Conservation (phyloP, 2,113 vertebrate species). For the Actenoides lindsayi region DNA sequence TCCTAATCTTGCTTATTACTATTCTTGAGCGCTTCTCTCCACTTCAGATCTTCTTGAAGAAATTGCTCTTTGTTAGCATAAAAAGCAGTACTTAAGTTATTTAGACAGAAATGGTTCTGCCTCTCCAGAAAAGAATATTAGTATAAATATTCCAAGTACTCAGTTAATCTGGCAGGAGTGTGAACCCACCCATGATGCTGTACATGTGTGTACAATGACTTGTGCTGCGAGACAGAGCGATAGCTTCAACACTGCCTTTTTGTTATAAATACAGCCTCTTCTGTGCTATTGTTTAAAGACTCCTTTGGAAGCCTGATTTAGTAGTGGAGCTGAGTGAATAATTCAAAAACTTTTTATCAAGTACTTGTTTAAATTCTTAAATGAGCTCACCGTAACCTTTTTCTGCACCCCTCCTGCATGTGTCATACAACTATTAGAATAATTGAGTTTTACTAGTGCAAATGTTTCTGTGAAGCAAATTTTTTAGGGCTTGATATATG, state of each 20-base stretch:
- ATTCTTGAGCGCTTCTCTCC: background rate
- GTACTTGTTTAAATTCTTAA: constrained; percentile 64
- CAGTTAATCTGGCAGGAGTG: background rate
- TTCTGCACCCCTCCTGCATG: constrained; percentile 25
- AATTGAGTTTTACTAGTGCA: constrained; percentile 53
- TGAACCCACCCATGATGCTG: background rate
- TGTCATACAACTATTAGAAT: constrained; percentile 63
- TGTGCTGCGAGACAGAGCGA: background rate
- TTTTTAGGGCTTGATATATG: constrained; percentile 68
- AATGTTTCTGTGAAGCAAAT: constrained; percentile 55
- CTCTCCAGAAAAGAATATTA: background rate
- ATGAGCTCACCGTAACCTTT: constrained; percentile 64
- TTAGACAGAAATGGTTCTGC: background rate
- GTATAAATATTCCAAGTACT: background rate
- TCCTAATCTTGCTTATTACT: background rate
- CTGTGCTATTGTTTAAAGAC: constrained; percentile 45
- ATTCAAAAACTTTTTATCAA: constrained; percentile 54
- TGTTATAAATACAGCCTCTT: background rate
- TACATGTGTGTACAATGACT: background rate
- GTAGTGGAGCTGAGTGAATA: constrained; percentile 37
- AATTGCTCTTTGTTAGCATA: background rate
- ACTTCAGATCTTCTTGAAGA: background rate
- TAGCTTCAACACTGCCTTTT: constrained; percentile 6
- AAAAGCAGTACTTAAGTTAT: background rate
- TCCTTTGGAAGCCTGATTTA: constrained; percentile 33